These are phyloP conservation scores for Chrysolina americana DNA, from an alignment of 2,888 invertebrate species.

Conservation along the genomic window DNA sequence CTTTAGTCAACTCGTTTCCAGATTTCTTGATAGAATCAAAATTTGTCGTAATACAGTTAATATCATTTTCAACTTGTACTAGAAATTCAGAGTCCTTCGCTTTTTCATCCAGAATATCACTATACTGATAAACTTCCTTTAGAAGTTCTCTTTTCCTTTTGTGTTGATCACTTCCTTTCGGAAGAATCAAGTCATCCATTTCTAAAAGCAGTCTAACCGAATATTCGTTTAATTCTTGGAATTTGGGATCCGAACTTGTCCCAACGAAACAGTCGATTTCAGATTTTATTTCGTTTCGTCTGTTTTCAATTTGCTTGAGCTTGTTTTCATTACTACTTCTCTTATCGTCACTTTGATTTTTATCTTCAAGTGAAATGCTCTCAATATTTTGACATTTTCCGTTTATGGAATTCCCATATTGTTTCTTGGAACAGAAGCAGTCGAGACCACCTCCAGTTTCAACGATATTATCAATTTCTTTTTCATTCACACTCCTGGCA, in stretches of 20 bases:
- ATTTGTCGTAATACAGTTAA: neutral
- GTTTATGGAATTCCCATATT: neutral
- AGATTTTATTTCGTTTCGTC: conserved; percentile 42
- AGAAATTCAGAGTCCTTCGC: conserved; percentile 45
- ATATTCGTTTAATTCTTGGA: conserved; percentile 52
- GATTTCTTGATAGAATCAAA: neutral
- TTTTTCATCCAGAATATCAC: conserved; percentile 52
- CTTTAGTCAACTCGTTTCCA: neutral
- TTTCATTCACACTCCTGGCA: too few relatives aligned
- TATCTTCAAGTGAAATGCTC: neutral
- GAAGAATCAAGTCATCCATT: conserved; percentile 51
- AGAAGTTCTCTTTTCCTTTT: conserved; percentile 51
- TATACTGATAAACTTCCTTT: conserved; percentile 51
- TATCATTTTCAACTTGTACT: conserved; percentile 29
- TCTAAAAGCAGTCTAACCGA: conserved; percentile 46
- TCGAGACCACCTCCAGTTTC: too few relatives aligned
- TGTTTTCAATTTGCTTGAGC: conserved; percentile 49
- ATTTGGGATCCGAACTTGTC: conserved; percentile 47
- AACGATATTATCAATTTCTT: too few relatives aligned
- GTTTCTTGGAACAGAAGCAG: too few relatives aligned
- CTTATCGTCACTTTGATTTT: neutral
- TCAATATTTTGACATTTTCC: neutral
- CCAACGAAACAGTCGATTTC: conserved; percentile 52
- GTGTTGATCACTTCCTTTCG: conserved; percentile 46
- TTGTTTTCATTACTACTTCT: conserved; percentile 35